A percentile compares a stretch with the other conserved stretches of the same genome.
Evolutionary conservation across 2,888 invertebrate species (phyloP).

Genomic region (Antitype chi): DNA sequence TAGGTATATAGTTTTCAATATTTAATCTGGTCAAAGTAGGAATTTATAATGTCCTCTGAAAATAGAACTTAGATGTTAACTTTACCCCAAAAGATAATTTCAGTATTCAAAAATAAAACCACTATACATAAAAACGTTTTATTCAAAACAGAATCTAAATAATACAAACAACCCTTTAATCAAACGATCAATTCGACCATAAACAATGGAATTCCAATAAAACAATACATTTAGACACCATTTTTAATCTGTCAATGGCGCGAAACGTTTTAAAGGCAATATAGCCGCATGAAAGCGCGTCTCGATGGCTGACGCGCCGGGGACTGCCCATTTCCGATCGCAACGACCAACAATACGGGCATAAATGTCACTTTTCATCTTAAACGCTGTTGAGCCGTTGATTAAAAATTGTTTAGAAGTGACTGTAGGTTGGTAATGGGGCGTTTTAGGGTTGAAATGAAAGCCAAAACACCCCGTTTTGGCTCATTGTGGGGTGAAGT

Average conservation of each 20-base stretch:
- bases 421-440: background rate
- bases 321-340: conserved; percentile 65
- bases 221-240: conserved; percentile 54
- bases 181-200: conserved; percentile 14
- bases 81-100: background rate
- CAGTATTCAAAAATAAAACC: background rate
- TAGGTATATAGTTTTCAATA: background rate
- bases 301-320: conserved; percentile 46
- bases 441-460: conserved; percentile 3
- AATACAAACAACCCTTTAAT: conserved; percentile 29
- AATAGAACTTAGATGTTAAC: background rate
- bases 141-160: conserved; percentile 5
- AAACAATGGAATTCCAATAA: conserved; percentile 55
- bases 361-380: conserved; percentile 55
- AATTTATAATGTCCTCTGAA: background rate
- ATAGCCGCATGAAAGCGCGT: conserved; percentile 55
- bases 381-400: conserved; percentile 50
- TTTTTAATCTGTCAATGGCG: conserved; percentile 52
- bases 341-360: conserved; percentile 57
- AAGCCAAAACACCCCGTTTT: no score
- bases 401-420: conserved; percentile 57
- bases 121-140: background rate
- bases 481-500: background rate
- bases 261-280: conserved; percentile 59
- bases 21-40: background rate